Evolutionary conservation across 2,113 vertebrate species (phyloP).

Genomic region (Brachyhypopomus occidentalis): DNA sequence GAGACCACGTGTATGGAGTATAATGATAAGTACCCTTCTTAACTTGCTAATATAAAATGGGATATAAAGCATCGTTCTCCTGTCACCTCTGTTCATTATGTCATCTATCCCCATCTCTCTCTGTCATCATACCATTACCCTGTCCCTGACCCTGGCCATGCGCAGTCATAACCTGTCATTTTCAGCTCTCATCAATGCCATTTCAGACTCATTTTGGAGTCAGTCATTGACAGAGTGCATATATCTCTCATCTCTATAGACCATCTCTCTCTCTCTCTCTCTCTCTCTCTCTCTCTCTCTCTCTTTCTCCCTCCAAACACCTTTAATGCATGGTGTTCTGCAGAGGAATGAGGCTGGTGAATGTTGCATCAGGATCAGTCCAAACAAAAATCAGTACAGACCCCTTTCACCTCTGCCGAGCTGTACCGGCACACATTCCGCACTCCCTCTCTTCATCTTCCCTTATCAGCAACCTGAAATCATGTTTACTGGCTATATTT

Average conservation of each 20-base stretch:
- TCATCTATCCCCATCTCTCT: conserved; percentile 18
- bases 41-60: conserved; percentile 21
- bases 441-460: neutral
- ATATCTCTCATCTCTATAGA: neutral
- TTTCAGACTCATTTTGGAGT: conserved; percentile 11
- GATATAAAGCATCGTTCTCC: conserved; percentile 1
- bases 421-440: neutral
- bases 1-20: too few species aligned
- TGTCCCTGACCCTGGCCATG: conserved; percentile 26
- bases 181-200: conserved; percentile 13
- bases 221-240: neutral
- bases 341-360: neutral
- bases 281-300: neutral
- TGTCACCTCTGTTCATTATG: conserved; percentile 19
- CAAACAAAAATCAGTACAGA: neutral
- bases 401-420: neutral
- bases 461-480: conserved; percentile 21
- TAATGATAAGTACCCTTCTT: neutral
- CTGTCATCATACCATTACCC: conserved; percentile 29
- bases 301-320: neutral
- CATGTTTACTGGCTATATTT: neutral
- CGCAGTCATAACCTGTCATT: conserved; percentile 17
- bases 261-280: neutral
- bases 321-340: neutral
- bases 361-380: conserved; percentile 1